phyloP scores from a whole-genome alignment of 2,113 vertebrate species.

The Thomomys bottae region DNA sequence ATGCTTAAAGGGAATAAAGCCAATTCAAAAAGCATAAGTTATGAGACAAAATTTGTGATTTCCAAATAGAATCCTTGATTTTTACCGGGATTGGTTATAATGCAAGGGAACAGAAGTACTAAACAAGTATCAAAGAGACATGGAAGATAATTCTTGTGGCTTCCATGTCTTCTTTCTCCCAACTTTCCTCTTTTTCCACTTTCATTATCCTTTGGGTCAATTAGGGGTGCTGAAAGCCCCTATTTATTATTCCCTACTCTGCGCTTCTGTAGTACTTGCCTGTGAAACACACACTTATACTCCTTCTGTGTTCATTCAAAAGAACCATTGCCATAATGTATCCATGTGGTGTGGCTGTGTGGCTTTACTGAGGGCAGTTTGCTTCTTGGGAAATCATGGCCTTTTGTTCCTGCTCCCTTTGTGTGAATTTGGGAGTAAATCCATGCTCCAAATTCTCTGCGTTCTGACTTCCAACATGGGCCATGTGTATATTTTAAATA shows the following conservation, averaged over 20 bases:
- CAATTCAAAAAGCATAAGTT: background rate
- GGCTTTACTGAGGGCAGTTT: background rate
- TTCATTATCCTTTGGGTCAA: background rate
- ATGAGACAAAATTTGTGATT: background rate
- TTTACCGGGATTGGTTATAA: background rate
- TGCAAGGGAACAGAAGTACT: background rate
- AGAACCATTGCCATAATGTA: background rate
- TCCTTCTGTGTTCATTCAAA: background rate
- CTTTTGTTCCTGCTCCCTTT: background rate
- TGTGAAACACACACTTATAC: background rate
- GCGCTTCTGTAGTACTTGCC: background rate
- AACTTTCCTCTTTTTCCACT: background rate
- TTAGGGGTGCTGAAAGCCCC: background rate
- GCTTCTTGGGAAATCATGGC: background rate
- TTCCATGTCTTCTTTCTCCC: background rate
- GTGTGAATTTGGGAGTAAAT: background rate
- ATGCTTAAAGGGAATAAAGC: background rate
- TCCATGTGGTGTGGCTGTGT: background rate
- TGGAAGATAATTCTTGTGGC: background rate
- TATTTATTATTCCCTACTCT: background rate
- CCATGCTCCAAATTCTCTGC: background rate
- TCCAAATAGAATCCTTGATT: background rate
- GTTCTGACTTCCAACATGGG: background rate
- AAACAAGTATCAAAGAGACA: background rate
- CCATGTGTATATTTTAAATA: constrained; percentile 47